Base-by-base conservation (phyloP, 2,888 invertebrate species). In the Piscicola geometra region DNA sequence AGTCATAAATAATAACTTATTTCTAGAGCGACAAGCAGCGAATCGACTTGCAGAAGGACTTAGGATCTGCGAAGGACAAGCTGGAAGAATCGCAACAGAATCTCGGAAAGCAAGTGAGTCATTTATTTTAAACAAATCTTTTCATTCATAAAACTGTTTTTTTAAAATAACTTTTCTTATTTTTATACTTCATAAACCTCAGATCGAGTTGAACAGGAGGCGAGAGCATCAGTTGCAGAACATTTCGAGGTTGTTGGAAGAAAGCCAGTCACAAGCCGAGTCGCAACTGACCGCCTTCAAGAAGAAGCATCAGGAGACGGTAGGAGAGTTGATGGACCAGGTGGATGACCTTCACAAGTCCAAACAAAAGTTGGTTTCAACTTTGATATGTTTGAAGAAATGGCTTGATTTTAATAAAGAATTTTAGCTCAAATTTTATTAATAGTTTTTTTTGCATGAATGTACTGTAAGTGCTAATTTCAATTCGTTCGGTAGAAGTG, bases 301-400 rank as follows among this genome's bases (percentile, higher is more conserved):
- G 88, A 99, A 99, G 91, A 99, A 99, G 91, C 96, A 98, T 90
- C 97, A 98, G 87, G 99, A 99, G 88, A 93, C 96, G 86, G 94
- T 97, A 84, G 92, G 93, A 83, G 99, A 99, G 89, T 94, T 99
- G 93, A 94, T 96, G 83, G 99, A 99, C 88, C 98, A 99, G 88
- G 93, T 99, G 87, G 99, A 99, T 89, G 96, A 97, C 87, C 92
- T 99, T 87, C 97, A 97, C 88, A 97, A 98, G 90, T 83, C 84
- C 64, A 87, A 96, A 91, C 92, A 93, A 86, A 97, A 96, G 96
- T 76, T n/a, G 47, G 52, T 75, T 25, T 18, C 21, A 33, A n/a
- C 35, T 25, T 36, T n/a, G 41, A 33, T 32, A 69, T 35, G 33
- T 52, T 25, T 56, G 60, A 25, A 25, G 60, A n/a, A 56, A 25